Base-by-base conservation (phyloP, 2,797 vertebrate genomes). In the Lutjanus campechanus region DNA sequence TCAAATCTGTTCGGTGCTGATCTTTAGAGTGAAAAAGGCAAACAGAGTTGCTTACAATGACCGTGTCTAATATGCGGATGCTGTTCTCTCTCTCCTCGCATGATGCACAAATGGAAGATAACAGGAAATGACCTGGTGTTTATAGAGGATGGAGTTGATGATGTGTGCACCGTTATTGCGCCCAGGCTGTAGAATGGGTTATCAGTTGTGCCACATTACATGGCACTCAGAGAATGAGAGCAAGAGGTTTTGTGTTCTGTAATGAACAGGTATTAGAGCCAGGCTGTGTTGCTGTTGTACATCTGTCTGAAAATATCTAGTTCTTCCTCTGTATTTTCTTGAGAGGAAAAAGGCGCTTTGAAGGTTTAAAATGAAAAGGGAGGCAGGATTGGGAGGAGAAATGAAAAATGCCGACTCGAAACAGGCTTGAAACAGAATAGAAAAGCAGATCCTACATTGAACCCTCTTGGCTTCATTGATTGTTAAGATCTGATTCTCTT, bases 381-480 rank as follows among this genome's bases (percentile, higher is more conserved):
- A 65, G 36, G 51, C 40, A 72, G 69, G 41, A 17, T 70, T 29
- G n/a, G 61, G 66, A 65, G 74, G 56, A 29, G 69, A 81, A 82
- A 74, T 83, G 46, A 73, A 64, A 79, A 71, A 66, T 77, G 40
- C 43, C 53, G 22, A 36, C 29, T 36, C 29, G 29, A 36, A 36
- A 36, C 29, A 36, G 29, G 29, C 59, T 87, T 88, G 62, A 82
- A 81, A 73, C 71, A 11, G 72, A 89, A 83, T 79, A 43, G 43
- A 36, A 41, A 73, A 87, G 53, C 50, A 76, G 70, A 71, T 81
- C 65, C 72, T 22, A 50, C 47, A 81, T 74, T 85, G 64, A 63
- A 65, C 55, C 56, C 55, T 0, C 1, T 46, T 77, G 55, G 69
- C 54, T 78, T 79, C 68, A 76, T 83, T 73, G 50, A 63, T 61